Evolutionary conservation across 2,888 invertebrate genomes (phyloP), one percentile per base, ranked within the genome.

Genomic region (Cyclophora punctaria): DNA sequence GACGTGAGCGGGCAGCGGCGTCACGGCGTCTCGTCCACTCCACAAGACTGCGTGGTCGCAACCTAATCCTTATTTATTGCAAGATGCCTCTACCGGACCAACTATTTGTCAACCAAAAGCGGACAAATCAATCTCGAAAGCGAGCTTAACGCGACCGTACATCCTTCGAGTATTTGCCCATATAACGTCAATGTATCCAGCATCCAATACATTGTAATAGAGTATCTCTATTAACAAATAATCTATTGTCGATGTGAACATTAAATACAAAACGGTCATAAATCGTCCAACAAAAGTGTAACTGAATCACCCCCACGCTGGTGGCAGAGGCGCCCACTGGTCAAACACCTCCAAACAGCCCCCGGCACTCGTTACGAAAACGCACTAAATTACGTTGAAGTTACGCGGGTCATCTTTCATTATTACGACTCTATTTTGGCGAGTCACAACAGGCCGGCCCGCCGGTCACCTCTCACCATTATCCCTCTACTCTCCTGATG

Each of bases 1-100:
- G 80, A 78, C 76, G 68, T 73, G 74, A 71, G 71, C 60, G 69
- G 69, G 65, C 67, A 71, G 67, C 60, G 64, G 64, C 73, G 70
- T 76, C 78, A 78, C 73, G 64, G 65, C 63, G 67, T 64, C 69
- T 71, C 69, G 78, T 80, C 74, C 79, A 75, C 75, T 80, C 74
- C 73, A 61, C 83, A 80, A 82, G 82, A 83, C 82, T 80, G 71
- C 73, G 83, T 84, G 86, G 85, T 84, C 81, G 78, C 73, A 64
- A 52, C 70, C 60, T 88, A 88, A 89, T 89, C 89, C 88, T 89
- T 87, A 89, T 89, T 89, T 89, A 89, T 89, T 80, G 89, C 82
- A 85, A 86, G 85, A 86, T 77, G 85, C 85, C 84, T 83, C 79
- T 71, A 68, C 67, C 74, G 74, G 73, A 77, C 85, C 80, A 72